Conservation (phyloP, 2,113 vertebrate species). For the Apodemus sylvaticus region DNA sequence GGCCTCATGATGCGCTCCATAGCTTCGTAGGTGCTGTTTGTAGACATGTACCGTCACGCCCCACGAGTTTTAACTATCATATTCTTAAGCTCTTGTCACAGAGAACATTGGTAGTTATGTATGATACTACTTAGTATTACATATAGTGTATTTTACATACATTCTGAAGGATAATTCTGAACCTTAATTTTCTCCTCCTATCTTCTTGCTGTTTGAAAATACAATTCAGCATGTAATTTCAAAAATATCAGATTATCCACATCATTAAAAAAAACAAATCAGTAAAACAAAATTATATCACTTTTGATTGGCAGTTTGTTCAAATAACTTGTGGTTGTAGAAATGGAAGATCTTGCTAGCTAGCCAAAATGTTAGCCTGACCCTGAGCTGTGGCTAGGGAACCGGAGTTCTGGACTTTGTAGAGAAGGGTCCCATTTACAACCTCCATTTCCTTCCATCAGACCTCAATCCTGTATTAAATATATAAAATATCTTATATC, state of each 20-base stretch:
- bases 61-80: neutral
- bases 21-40: neutral
- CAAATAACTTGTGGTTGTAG: constrained; percentile 6
- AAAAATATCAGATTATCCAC: neutral
- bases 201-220: constrained; percentile 23
- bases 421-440: neutral
- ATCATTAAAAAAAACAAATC: neutral
- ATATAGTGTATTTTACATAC: neutral
- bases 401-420: neutral
- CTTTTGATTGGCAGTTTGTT: constrained; percentile 14
- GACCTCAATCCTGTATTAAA: neutral
- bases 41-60: neutral
- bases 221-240: neutral
- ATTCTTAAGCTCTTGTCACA: constrained; percentile 31
- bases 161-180: neutral
- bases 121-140: neutral
- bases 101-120: neutral
- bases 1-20: neutral
- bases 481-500: neutral
- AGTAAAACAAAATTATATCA: constrained; percentile 2
- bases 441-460: neutral
- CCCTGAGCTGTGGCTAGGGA: neutral
- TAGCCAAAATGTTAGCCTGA: neutral
- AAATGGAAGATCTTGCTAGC: neutral
- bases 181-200: neutral